phyloP scores from a whole-genome alignment of 2,888 invertebrate species.

The Pandemis cinnamomeana region DNA sequence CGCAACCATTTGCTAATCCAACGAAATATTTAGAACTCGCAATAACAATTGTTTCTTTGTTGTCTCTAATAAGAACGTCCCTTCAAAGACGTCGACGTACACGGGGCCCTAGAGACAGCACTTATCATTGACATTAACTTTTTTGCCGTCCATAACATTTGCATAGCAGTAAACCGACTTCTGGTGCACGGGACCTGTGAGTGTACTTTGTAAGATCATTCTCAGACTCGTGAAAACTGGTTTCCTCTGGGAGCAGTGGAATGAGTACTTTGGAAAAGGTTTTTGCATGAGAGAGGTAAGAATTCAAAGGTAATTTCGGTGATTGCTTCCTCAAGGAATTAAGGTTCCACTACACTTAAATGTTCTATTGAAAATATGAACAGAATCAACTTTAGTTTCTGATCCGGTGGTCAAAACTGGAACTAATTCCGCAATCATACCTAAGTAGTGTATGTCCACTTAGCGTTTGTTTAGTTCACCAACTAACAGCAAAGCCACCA shows the following conservation, averaged over 20 bases:
- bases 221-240: slow-evolving; percentile 72
- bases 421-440: too few species aligned
- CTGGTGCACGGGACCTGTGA: slow-evolving; percentile 28
- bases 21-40: not conserved
- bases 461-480: too few species aligned
- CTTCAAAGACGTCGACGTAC: slow-evolving; percentile 52
- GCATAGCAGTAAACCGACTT: slow-evolving; percentile 76
- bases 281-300: slow-evolving; percentile 1
- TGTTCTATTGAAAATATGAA: not conserved
- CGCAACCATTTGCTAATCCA: too few species aligned
- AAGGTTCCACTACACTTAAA: not conserved
- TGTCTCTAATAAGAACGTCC: slow-evolving; percentile 53
- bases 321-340: not conserved
- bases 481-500: too few species aligned
- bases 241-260: slow-evolving; percentile 71
- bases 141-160: slow-evolving; percentile 85
- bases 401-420: too few species aligned
- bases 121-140: slow-evolving; percentile 84
- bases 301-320: slow-evolving; percentile 2
- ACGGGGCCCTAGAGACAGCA: slow-evolving; percentile 75
- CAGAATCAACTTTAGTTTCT: too few species aligned
- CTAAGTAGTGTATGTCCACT: too few species aligned
- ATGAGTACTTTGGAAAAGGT: slow-evolving; percentile 49
- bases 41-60: slow-evolving; percentile 5
- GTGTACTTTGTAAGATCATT: slow-evolving; percentile 72